A percentile compares a stretch with the other conserved stretches of the same genome.
phyloP scores from a whole-genome alignment of 2,888 invertebrate genomes.

The Baronia brevicornis region DNA sequence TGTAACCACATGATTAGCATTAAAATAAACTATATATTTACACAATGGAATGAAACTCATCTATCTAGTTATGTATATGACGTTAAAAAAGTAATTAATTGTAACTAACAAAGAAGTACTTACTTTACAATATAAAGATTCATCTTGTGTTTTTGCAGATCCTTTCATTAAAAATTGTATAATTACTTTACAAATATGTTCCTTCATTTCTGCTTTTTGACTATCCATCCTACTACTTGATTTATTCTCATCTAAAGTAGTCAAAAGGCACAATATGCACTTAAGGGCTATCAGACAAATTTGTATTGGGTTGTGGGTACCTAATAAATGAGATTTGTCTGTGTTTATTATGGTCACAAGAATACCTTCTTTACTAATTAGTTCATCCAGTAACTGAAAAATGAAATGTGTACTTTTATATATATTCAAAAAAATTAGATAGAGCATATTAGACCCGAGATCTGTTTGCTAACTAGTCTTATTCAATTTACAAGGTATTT shows the following conservation, averaged over 20 bases:
- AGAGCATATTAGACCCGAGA: constrained; percentile 52
- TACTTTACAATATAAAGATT: constrained; percentile 70
- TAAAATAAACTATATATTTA: too few relatives aligned
- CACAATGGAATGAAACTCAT: too few relatives aligned
- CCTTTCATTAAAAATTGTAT: constrained; percentile 52
- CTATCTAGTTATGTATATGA: constrained; percentile 1
- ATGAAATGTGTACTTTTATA: constrained; percentile 28
- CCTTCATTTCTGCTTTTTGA: constrained; percentile 35
- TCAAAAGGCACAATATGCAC: constrained; percentile 42
- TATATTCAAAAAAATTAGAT: constrained; percentile 41
- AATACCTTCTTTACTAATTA: too few relatives aligned
- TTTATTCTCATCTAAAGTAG: constrained; percentile 37
- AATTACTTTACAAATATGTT: constrained; percentile 50
- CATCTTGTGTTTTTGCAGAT: constrained; percentile 46
- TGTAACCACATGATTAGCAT: too few relatives aligned
- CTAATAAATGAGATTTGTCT: too few relatives aligned
- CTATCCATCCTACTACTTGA: constrained; percentile 20
- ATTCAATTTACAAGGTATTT: too few relatives aligned
- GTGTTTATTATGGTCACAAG: too few relatives aligned
- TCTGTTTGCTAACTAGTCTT: constrained; percentile 55
- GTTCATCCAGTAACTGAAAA: too few relatives aligned
- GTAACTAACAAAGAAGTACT: constrained; percentile 17
- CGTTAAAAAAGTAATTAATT: constrained; percentile 1
- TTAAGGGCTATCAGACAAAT: constrained; percentile 47
- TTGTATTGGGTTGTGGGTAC: constrained; percentile 40